Conservation (phyloP, 2,797 vertebrate genomes). For the Sebastes melanostomus region DNA sequence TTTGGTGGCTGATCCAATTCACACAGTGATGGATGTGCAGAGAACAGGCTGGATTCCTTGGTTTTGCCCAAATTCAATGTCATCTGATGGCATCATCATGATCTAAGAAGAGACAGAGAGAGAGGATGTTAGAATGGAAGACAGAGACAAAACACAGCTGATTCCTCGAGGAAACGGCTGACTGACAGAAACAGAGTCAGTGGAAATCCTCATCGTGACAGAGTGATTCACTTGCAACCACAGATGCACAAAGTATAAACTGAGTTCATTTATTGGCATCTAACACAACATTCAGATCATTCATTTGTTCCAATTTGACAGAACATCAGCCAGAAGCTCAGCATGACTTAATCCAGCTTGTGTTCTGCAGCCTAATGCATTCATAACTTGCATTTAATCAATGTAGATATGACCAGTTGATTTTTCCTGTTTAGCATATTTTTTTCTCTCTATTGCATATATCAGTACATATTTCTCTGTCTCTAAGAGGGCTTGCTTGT, state of each 20-base stretch:
- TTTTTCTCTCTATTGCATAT: conserved; percentile 6
- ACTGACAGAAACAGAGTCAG: not conserved
- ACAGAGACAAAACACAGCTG: not conserved
- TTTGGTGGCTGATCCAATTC: too few relatives aligned
- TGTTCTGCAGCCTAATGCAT: conserved; percentile 37
- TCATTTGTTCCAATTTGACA: conserved; percentile 28
- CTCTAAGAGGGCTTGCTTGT: not conserved
- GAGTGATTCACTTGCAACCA: not conserved
- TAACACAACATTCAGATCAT: conserved; percentile 31
- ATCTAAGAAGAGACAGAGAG: not conserved
- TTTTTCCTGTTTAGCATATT: conserved; percentile 18
- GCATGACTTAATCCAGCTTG: conserved; percentile 31
- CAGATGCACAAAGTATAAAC: conserved; percentile 3
- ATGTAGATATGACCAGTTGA: conserved; percentile 38
- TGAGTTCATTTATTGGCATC: conserved; percentile 14
- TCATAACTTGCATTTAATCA: conserved; percentile 42
- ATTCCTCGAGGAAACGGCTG: conserved; percentile 8
- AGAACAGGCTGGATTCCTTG: too few relatives aligned
- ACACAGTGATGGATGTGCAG: too few relatives aligned
- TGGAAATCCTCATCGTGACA: not conserved
- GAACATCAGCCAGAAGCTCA: not conserved
- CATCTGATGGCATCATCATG: not conserved
- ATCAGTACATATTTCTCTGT: conserved; percentile 16
- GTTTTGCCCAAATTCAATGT: not conserved
- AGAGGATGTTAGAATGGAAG: not conserved